phyloP scores from a whole-genome alignment of 1,140 invertebrate genomes.

The Aphis craccivora region DNA sequence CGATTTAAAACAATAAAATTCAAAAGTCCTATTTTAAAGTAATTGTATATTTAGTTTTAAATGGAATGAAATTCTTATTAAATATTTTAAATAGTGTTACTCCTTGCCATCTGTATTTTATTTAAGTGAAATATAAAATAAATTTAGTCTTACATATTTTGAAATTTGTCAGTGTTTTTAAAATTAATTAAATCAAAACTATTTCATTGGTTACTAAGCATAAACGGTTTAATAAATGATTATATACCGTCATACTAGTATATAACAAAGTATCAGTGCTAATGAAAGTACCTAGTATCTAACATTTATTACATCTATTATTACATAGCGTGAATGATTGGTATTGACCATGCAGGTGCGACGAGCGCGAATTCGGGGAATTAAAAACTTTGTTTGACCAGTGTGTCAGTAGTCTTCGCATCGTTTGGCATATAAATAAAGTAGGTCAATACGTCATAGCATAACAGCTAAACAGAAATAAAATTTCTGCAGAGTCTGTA shows the following conservation, averaged over 20 bases:
- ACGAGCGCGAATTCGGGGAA: background rate
- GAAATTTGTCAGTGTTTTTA: background rate
- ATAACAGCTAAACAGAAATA: constrained; percentile 45
- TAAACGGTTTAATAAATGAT: no score
- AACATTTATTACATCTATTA: background rate
- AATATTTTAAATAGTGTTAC: background rate
- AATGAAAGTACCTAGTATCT: background rate
- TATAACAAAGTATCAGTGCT: background rate
- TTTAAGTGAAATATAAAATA: background rate
- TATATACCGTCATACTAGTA: background rate
- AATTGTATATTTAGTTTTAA: background rate
- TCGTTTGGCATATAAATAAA: constrained; percentile 37
- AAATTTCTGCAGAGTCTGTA: constrained; percentile 23
- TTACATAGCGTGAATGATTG: background rate
- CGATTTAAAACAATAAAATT: constrained; percentile 17
- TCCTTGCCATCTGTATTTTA: background rate
- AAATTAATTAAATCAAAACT: background rate
- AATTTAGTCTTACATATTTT: background rate
- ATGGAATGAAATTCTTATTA: background rate
- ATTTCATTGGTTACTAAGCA: no score
- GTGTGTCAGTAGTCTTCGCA: constrained; percentile 28
- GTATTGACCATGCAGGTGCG: background rate
- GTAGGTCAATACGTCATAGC: constrained; percentile 33
- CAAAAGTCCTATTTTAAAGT: background rate
- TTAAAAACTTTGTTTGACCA: constrained; percentile 13